phyloP scores from a whole-genome alignment of 2,888 invertebrate species.

The Trichogramma evanescens region DNA sequence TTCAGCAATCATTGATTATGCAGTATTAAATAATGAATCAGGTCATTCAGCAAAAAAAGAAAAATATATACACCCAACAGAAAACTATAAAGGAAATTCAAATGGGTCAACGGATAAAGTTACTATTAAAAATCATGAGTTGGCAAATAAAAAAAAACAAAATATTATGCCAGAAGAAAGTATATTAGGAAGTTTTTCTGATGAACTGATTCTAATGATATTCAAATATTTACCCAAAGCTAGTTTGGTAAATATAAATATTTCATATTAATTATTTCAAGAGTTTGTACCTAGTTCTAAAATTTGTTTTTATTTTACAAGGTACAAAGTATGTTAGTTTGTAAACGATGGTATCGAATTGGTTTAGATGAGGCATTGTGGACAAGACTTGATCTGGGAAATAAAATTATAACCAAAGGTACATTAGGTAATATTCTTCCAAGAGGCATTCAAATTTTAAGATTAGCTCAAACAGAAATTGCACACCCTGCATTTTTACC shows the following conservation, averaged over 20 bases:
- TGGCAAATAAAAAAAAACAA: conserved; percentile 41
- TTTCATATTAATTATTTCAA: neutral
- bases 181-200: conserved; percentile 68
- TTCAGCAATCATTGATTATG: conserved; percentile 31
- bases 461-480: conserved; percentile 76
- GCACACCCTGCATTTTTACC: conserved; percentile 51
- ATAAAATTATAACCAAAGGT: conserved; percentile 60
- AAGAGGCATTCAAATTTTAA: conserved; percentile 68
- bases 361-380: conserved; percentile 80
- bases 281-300: neutral
- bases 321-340: conserved; percentile 46
- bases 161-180: conserved; percentile 50
- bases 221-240: conserved; percentile 78
- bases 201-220: conserved; percentile 78
- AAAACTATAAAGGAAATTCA: conserved; percentile 31
- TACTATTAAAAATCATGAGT: conserved; percentile 35
- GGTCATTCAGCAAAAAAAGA: conserved; percentile 37
- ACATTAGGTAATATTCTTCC: conserved; percentile 69
- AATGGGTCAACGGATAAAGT: conserved; percentile 37
- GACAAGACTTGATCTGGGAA: conserved; percentile 75
- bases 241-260: conserved; percentile 58
- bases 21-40: conserved; percentile 34
- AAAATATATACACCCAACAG: conserved; percentile 31
- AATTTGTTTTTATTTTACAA: neutral
- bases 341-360: conserved; percentile 67